A percentile compares a stretch with the other conserved stretches of the same genome.
phyloP scores from a whole-genome alignment of 2,888 invertebrate species.

The Dendrolimus pini region DNA sequence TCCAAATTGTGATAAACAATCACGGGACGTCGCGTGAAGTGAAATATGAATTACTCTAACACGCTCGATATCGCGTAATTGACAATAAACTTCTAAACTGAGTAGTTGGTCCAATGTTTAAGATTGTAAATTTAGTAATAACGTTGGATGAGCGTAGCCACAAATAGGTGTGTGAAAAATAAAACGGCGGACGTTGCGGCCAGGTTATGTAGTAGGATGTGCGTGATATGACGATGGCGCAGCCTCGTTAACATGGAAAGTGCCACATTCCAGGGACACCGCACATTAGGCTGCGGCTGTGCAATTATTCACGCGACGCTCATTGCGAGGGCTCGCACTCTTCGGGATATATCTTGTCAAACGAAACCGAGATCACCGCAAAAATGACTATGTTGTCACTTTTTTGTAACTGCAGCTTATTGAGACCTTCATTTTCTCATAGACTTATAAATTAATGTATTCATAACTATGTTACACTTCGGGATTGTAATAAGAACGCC shows the following conservation, averaged over 20 bases:
- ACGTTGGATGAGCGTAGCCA: conserved; percentile 47
- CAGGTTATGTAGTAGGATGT: conserved; percentile 24
- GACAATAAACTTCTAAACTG: too few relatives aligned
- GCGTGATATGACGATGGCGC: conserved; percentile 38
- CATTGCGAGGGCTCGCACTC: conserved; percentile 17
- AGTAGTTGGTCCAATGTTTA: conserved; percentile 29
- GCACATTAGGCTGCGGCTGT: conserved; percentile 54
- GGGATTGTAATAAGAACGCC: too few relatives aligned
- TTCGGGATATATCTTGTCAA: conserved; percentile 15
- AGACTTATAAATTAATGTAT: too few relatives aligned
- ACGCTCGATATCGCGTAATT: too few relatives aligned
- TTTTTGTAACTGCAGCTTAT: too few relatives aligned
- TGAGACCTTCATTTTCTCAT: too few relatives aligned
- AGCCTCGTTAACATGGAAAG: conserved; percentile 59
- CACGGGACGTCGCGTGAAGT: too few relatives aligned
- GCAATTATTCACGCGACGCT: conserved; percentile 43
- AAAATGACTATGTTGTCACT: neutral
- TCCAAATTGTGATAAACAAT: too few relatives aligned
- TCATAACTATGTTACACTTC: too few relatives aligned
- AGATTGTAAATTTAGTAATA: conserved; percentile 47
- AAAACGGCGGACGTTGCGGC: conserved; percentile 56
- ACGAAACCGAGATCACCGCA: conserved; percentile 11
- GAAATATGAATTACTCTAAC: too few relatives aligned
- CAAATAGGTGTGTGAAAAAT: conserved; percentile 56
- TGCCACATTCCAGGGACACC: conserved; percentile 56